Base-by-base conservation (phyloP, 1,140 invertebrate genomes). In the Drosophila nigrodunni region DNA sequence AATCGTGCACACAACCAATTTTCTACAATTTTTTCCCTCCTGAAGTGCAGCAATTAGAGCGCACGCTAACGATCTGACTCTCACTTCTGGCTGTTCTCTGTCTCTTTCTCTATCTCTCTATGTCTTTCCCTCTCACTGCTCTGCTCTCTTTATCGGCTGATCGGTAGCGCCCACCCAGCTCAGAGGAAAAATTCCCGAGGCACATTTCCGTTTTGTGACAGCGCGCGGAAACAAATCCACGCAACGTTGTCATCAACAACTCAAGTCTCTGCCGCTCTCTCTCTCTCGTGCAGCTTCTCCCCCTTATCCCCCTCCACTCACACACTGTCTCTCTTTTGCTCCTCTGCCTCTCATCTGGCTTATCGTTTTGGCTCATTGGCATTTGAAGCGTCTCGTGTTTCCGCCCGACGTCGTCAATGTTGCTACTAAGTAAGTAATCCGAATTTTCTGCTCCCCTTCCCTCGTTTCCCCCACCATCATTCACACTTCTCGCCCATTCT, bases 311-410 rank as follows among this genome's bases (percentile, higher is more conserved):
- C 10, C 34, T 46, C 47, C 15, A 43, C 46, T n/a, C 18, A 8
- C 15, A 21, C 18, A 21, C 18, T 2, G 18, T 43, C 39, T 7
- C 30, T 7, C 11, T 25, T 30, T 0, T 7, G 25, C 35, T 25
- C 35, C 25, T 10, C 21, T 18, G 6, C 35, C 15, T 10, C 76
- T 78, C 41, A 79, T 71, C 72, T 74, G 69, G 60, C 70, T 74
- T 71, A 66, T 70, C 78, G 75, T 37, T 67, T 66, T 44, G 82
- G 79, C 82, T 88, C 83, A 87, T 88, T 87, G 83, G 77, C 80
- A 87, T 71, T 88, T 74, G 68, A 79, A 83, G 73, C 80, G 83
- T 87, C 83, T 87, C 83, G 83, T 88, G 66, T 82, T 83, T 87
- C 83, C 83, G 75, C 69, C 60, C 60, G 47, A 7, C 46, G 15